Evolutionary conservation across 2,797 vertebrate genomes (phyloP).

Genomic region (Dallia pectoralis): DNA sequence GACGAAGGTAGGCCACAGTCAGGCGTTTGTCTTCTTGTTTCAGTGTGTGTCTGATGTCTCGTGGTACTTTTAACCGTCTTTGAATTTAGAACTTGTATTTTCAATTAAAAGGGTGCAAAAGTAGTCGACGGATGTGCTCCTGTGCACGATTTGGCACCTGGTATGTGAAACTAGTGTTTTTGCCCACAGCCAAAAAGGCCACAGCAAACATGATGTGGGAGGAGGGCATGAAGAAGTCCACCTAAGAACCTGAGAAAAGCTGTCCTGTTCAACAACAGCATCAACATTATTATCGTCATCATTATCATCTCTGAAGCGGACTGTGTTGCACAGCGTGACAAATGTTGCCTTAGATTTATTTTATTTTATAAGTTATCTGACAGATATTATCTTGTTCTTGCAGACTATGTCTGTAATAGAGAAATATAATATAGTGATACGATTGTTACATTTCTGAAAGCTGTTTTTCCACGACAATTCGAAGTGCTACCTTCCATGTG

Average conservation of each 20-base stretch:
- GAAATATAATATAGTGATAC: not conserved
- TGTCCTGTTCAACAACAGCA: conserved; percentile 17
- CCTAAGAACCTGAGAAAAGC: conserved; percentile 64
- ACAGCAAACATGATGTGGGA: conserved; percentile 91
- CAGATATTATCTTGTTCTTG: conserved; percentile 36
- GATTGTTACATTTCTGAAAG: conserved; percentile 28
- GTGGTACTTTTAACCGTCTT: not conserved
- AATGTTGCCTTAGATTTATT: conserved; percentile 68
- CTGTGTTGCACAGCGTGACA: conserved; percentile 42
- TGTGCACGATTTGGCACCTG: too few relatives aligned
- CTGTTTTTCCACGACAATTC: conserved; percentile 49
- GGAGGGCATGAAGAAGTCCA: conserved; percentile 78
- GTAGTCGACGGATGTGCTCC: not conserved
- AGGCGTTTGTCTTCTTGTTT: not conserved
- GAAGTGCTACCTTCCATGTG: conserved; percentile 34
- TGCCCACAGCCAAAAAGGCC: conserved; percentile 85
- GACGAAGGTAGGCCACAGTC: conserved; percentile 81
- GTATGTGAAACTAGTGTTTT: conserved; percentile 26
- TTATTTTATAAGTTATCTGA: conserved; percentile 45
- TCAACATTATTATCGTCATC: conserved; percentile 19
- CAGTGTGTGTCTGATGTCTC: too few relatives aligned
- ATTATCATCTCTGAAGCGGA: conserved; percentile 28
- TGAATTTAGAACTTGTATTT: not conserved
- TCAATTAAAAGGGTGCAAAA: not conserved
- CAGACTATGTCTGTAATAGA: conserved; percentile 33